phyloP scores from a whole-genome alignment of 2,888 invertebrate species.

The Erebia aethiops region DNA sequence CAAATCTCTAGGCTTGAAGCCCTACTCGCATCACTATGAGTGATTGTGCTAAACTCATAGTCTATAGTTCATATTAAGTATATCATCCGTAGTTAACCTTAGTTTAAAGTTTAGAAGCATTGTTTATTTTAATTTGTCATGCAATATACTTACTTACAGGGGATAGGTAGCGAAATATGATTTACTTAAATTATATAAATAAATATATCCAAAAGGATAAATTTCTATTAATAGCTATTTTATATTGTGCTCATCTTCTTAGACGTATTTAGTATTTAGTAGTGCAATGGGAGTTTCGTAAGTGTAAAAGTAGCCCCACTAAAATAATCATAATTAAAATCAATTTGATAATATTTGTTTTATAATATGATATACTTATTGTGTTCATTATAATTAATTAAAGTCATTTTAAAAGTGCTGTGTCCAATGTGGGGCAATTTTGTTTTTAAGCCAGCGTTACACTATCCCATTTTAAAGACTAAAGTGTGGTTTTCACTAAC shows the following conservation, averaged over 20 bases:
- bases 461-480: slow-evolving; percentile 61
- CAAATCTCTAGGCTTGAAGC: slow-evolving; percentile 50
- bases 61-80: slow-evolving; percentile 66
- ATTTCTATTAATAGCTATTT: slow-evolving; percentile 1
- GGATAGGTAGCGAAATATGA: slow-evolving; percentile 47
- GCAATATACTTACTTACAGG: slow-evolving; percentile 42
- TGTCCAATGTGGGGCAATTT: not conserved
- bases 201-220: not conserved
- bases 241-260: slow-evolving; percentile 13
- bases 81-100: slow-evolving; percentile 67
- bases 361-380: not conserved
- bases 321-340: not conserved
- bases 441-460: slow-evolving; percentile 2
- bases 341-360: not conserved
- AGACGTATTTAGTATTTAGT: slow-evolving; percentile 10
- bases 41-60: slow-evolving; percentile 83
- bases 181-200: slow-evolving; percentile 21
- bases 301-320: slow-evolving; percentile 9
- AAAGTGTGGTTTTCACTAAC: slow-evolving; percentile 47
- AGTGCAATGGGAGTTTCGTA: slow-evolving; percentile 7
- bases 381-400: slow-evolving; percentile 12
- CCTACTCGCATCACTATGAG: slow-evolving; percentile 77
- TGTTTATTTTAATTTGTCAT: slow-evolving; percentile 52
- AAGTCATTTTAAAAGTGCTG: not conserved
- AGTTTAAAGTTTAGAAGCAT: slow-evolving; percentile 50